phyloP scores from a whole-genome alignment of 1,140 invertebrate species.

The Lepidostoma basale region DNA sequence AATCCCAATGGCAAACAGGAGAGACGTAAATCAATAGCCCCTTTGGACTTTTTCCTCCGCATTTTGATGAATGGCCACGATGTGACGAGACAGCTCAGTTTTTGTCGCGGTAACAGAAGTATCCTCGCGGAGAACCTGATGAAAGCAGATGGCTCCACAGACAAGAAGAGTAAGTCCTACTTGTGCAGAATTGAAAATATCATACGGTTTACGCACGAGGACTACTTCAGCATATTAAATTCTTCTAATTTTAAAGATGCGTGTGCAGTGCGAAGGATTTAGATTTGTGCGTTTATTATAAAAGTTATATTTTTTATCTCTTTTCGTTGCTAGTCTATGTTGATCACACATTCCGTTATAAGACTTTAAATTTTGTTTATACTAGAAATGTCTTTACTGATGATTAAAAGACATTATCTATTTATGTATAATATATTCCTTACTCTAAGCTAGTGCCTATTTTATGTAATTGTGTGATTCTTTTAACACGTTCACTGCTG shows the following conservation, averaged over 20 bases:
- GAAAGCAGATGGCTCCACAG: conserved; percentile 52
- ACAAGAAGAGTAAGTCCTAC: conserved; percentile 60
- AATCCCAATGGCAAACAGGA: conserved; percentile 43
- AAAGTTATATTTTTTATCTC: neutral
- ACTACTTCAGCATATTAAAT: conserved; percentile 81
- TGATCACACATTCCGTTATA: neutral
- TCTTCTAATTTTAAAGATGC: conserved; percentile 86
- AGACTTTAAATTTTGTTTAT: neutral
- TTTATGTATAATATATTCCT: no score
- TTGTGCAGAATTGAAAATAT: conserved; percentile 85
- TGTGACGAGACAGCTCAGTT: conserved; percentile 79
- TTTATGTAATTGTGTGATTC: no score
- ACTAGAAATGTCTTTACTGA: no score
- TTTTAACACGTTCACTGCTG: no score
- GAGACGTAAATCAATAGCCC: conserved; percentile 49
- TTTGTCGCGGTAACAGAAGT: conserved; percentile 71
- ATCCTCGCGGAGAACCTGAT: conserved; percentile 43
- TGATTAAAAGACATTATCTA: no score
- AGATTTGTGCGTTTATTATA: neutral
- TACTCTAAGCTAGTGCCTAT: no score
- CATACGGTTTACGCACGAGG: conserved; percentile 81
- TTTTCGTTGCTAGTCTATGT: neutral
- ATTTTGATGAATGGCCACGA: conserved; percentile 87
- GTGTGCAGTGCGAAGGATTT: conserved; percentile 60
- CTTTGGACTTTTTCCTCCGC: conserved; percentile 78